Conservation (phyloP, 2,888 invertebrate species). For the Listrodromus nycthemerus region DNA sequence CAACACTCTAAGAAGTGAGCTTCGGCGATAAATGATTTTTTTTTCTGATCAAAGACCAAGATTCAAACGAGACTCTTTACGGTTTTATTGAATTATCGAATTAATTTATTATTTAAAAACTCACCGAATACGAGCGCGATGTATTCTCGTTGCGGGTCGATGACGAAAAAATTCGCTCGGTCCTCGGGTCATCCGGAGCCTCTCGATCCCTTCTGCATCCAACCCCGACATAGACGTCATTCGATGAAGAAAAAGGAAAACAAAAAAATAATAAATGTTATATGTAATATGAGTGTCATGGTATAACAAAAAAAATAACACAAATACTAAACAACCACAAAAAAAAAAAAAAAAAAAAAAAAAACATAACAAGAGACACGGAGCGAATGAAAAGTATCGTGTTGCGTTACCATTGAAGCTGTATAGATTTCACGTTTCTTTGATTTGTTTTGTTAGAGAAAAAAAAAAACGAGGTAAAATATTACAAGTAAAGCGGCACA, state of each 20-base stretch:
- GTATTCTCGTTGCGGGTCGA: background rate
- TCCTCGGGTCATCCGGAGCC: background rate
- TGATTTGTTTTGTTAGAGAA: conserved; percentile 1
- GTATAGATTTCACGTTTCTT: background rate
- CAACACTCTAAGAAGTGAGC: background rate
- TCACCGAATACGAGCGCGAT: background rate
- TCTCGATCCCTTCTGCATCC: conserved; percentile 22
- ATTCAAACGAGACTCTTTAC: background rate
- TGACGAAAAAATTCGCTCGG: background rate
- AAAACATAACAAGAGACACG: conserved; percentile 48
- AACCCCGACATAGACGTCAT: conserved; percentile 33
- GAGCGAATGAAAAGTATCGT: background rate
- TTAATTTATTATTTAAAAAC: background rate
- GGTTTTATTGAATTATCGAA: background rate
- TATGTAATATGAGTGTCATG: conserved; percentile 70
- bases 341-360: conserved; percentile 49
- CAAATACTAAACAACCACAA: conserved; percentile 61
- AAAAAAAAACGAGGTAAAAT: background rate
- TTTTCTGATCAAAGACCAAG: background rate
- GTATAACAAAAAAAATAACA: conserved; percentile 56
- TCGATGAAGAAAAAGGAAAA: background rate
- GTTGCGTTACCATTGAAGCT: conserved; percentile 8
- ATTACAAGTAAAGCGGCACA: conserved; percentile 40
- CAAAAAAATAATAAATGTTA: conserved; percentile 62
- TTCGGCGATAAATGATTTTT: background rate